Evolutionary conservation across 1,140 invertebrate genomes (phyloP).

Genomic region (Mactra quadrangularis): DNA sequence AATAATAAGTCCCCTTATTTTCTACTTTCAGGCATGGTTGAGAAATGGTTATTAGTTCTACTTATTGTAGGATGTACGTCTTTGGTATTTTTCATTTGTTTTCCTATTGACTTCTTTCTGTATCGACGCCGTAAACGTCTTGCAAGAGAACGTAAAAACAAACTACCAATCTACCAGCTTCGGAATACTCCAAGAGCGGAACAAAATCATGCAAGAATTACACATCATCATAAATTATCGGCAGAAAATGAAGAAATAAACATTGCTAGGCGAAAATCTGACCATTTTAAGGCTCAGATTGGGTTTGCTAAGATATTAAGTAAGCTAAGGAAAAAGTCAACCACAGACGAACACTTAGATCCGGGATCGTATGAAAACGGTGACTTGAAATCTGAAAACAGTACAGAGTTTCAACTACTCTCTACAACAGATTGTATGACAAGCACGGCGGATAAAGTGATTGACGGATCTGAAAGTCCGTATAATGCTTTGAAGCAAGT

Average conservation of each 20-base stretch:
- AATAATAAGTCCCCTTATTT: too few species aligned
- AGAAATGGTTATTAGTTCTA: conserved; percentile 55
- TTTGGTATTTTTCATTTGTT: conserved; percentile 44
- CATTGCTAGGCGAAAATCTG: background rate
- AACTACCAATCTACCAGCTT: background rate
- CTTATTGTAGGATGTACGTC: conserved; percentile 52
- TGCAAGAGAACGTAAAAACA: conserved; percentile 38
- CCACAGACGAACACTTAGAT: background rate
- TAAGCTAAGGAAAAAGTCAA: background rate
- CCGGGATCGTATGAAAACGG: background rate
- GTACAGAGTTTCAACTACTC: background rate
- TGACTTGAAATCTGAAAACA: conserved; percentile 9
- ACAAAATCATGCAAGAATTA: conserved; percentile 24
- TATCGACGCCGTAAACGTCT: conserved; percentile 44
- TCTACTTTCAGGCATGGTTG: conserved; percentile 50
- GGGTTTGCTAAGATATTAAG: conserved; percentile 13
- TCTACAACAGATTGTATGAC: background rate
- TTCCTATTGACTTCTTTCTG: conserved; percentile 57
- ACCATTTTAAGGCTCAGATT: background rate
- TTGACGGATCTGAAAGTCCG: too few species aligned
- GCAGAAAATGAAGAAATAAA: conserved; percentile 1
- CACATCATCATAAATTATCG: background rate
- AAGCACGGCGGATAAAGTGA: too few species aligned
- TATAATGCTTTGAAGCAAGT: too few species aligned
- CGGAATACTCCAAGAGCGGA: background rate